A percentile compares a stretch with the other conserved stretches of the same genome.
phyloP scores from a whole-genome alignment of 1,140 invertebrate genomes.

The Propsilocerus akamusi region DNA sequence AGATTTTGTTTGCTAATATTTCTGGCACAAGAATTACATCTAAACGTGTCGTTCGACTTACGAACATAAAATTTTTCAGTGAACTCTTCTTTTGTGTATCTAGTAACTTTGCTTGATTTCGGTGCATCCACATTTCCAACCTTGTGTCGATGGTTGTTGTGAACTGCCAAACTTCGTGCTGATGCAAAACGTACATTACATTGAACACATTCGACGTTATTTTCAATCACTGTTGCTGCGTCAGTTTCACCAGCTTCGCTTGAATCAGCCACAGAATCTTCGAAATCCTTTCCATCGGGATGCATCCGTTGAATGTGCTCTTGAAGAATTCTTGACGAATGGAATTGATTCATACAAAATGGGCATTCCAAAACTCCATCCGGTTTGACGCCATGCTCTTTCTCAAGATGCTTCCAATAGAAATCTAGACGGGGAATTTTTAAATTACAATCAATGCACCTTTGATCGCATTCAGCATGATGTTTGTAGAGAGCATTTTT shows the following conservation, averaged over 20 bases:
- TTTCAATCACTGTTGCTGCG: neutral
- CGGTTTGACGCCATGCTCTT: neutral
- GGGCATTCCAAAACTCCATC: neutral
- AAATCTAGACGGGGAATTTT: neutral
- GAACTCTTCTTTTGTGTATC: neutral
- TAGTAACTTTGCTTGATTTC: neutral
- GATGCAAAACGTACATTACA: neutral
- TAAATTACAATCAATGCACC: neutral
- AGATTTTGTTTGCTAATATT: neutral
- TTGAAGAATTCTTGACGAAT: neutral
- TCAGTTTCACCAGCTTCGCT: neutral
- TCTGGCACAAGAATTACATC: neutral
- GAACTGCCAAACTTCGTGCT: neutral
- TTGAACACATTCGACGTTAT: neutral
- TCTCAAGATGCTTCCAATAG: neutral
- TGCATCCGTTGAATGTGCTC: neutral
- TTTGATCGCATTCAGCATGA: neutral
- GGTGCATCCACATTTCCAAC: neutral
- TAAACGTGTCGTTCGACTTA: neutral
- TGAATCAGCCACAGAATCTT: neutral
- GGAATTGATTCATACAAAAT: neutral
- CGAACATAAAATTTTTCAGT: neutral
- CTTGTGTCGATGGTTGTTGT: neutral
- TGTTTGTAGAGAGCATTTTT: neutral
- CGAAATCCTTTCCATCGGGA: neutral